Base-by-base conservation (phyloP, 2,888 invertebrate genomes). In the Sesamia inferens region DNA sequence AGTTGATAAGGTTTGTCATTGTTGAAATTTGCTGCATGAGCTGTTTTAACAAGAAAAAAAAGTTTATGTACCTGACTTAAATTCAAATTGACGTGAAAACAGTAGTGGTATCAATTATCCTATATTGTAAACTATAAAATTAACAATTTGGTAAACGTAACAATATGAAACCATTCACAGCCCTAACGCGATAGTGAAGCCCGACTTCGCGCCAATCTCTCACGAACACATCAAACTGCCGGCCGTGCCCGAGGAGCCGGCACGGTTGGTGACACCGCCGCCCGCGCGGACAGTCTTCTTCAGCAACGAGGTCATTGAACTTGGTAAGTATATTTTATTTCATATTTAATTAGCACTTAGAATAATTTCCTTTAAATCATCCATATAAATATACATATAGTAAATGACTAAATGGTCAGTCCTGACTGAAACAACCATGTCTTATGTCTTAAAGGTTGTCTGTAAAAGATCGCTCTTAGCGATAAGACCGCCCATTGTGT, bases 301-400 rank as follows among this genome's bases (percentile, higher is more conserved):
- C 51, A 86, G 74, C 31, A 89, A 91, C 22, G 95, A 94, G 67
- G 82, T 95, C 67, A 95, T 95, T 72, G 91, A 93, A 75, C 82
- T 95, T 55, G 94, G 95, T 95, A 78, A 87, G 87, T 73, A 68
- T 7, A 54, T n/a, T 54, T 54, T 54, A n/a, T 54, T 54, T n/a
- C n/a, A 51, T 10, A n/a, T 51, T 51, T 10, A 10, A 10, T 51
- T 16, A 8, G 51, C 19, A 10, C 14, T 24, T n/a, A 22, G 22
- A 55, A 22, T 22, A 63, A 63, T 16, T 63, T 47, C 47, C 22
- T 39, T 6, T 39, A 39, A 39, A 47, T 31, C 31, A 31, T 31
- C 31, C 31, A 31, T 31, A 31, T 31, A 31, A 31, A 31, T 31
- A 31, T 31, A 31, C 31, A 31, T 31, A 31, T 31, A 31, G 31